phyloP scores from a whole-genome alignment of 2,113 vertebrate genomes.

The Zootoca vivipara region DNA sequence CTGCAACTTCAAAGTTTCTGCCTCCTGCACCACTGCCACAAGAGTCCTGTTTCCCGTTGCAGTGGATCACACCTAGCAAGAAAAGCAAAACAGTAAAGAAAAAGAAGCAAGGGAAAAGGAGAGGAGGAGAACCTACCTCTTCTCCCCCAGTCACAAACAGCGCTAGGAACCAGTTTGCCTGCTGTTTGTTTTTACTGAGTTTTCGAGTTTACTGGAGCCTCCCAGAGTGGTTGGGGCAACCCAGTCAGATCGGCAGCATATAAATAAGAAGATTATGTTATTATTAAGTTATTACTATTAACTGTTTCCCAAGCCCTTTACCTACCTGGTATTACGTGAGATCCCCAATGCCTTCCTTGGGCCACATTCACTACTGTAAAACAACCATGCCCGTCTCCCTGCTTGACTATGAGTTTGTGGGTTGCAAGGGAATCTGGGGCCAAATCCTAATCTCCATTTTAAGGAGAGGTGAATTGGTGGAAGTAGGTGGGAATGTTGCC shows the following conservation, averaged over 20 bases:
- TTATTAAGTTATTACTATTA: neutral
- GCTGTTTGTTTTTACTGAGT: too few species aligned
- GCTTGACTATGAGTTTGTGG: neutral
- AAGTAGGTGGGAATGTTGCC: neutral
- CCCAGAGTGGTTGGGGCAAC: too few species aligned
- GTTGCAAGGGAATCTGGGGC: neutral
- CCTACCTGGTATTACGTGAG: neutral
- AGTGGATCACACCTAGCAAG: neutral
- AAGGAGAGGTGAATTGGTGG: too few species aligned
- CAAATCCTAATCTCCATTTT: neutral
- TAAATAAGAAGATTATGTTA: too few species aligned
- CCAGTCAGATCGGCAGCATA: too few species aligned
- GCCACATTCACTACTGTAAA: too few species aligned
- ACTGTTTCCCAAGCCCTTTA: neutral
- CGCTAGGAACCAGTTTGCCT: neutral
- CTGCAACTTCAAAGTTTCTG: neutral
- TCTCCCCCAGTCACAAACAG: neutral
- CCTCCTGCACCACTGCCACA: neutral
- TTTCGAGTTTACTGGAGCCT: too few species aligned
- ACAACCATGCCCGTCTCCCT: neutral
- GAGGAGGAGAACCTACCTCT: too few species aligned
- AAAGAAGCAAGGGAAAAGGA: too few species aligned
- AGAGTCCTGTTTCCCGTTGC: neutral
- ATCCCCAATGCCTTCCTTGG: neutral
- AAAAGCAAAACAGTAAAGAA: too few species aligned